Evolutionary conservation across 2,113 vertebrate species (phyloP), one percentile per base, ranked within the genome.

Genomic region (Condylura cristata): DNA sequence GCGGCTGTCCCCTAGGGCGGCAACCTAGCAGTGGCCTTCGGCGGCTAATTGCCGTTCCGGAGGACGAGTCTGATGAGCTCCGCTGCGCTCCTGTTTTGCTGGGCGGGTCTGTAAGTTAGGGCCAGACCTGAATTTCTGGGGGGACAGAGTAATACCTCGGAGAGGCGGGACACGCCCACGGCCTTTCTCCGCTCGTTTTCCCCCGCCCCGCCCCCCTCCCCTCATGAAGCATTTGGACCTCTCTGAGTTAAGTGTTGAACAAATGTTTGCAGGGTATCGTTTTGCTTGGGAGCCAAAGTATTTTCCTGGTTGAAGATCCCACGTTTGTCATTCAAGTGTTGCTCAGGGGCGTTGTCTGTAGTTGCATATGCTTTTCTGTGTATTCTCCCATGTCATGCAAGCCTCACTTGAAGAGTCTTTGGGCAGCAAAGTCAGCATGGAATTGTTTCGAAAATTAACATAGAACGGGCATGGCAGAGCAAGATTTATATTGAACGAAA

Each of bases 201-300:
- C 53, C 20, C 17, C 41, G 18, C n/a, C 28, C 12, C 60, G 26
- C 2, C 32, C 6, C n/a, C 37, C 46, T 60, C 76, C 44, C 20
- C 3, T 12, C 34, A 17, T 2, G 6, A 71, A 89, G 28, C n/a
- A 24, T 32, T 53, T 87, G 94, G 63, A 39, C 32, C 83, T 95
- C 70, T 91, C 20, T 86, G 46, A 94, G 32, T 53, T 53, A 91
- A 71, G 79, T n/a, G 17, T 51, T 81, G 74, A 87, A 32, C 86
- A 88, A 32, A 63, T 85, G 80, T 75, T 84, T 95, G 76, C 83
- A 74, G 63, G 86, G 4, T 63, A 63, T 24, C 48, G 22, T 84
- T 76, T 53, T 34, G 30, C 41, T 8, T 72, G 71, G 24, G 30
- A 70, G 75, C 48, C 46, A 28, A 32, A 37, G 93, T 76, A 30